Evolutionary conservation across 2,113 vertebrate species (phyloP), one percentile per base, ranked within the genome.

Genomic region (Trichomycterus rosablanca): DNA sequence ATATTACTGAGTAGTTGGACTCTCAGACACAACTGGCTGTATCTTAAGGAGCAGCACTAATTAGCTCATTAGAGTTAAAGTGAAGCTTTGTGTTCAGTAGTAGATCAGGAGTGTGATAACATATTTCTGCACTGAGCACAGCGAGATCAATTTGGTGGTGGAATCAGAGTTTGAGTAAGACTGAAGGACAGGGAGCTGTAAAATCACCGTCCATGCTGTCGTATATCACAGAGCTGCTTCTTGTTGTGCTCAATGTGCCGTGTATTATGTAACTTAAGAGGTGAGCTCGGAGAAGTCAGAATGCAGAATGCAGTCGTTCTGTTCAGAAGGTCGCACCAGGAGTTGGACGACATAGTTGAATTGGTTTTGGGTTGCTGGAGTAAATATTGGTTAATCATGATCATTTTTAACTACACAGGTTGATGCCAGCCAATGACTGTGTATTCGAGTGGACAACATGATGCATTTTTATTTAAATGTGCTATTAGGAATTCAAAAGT

Each of bases 231-330:
- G n/a, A n/a, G 63, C 63, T 65, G 63, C 32, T 5, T 14, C 52
- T 39, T 46, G 62, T 48, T 39, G 49, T 20, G 16, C 7, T 15
- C 1, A n/a, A 43, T 62, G 51, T 39, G 22, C 57, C 63, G 57
- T 57, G 15, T 23, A 56, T 65, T 56, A 65, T 65, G 53, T 40
- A 65, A 65, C 19, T 55, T 32, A 39, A 37, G 9, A 19, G 48
- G 50, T 24, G 5, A 35, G 39, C 26, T n/a, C 14, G 10, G 32
- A 57, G 43, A 64, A 37, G 6, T 37, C 22, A 8, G 16, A 40
- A 35, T 37, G 34, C 44, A 20, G 18, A 22, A 6, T 30, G 9
- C 7, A 23, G 20, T 48, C 20, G 28, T 15, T 22, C 23, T 56
- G 22, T 56, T n/a, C 40, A 14, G 39, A 35, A 39, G 35, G 12